Evolutionary conservation across 2,113 vertebrate genomes (phyloP), one percentile per base, ranked within the genome.

Genomic region (Phrynosoma blainvillii): DNA sequence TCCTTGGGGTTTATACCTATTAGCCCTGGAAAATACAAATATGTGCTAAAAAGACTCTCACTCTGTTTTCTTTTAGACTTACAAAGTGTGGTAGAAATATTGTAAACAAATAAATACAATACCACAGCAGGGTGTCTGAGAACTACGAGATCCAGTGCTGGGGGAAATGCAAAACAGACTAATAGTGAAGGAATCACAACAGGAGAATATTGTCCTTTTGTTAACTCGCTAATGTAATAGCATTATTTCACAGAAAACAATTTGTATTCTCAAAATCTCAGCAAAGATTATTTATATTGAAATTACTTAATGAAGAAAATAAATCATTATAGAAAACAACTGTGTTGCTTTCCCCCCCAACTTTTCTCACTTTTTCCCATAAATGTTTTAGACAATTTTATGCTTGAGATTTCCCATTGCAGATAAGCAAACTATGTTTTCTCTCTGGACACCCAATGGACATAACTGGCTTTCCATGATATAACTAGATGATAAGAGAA

Each of bases 91-190:
- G n/a, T 11, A 65, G 12, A 65, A 65, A 6, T 13, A 21, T 81
- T 40, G 59, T 62, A 59, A 62, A 71, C 30, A 71, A 27, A 7
- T 71, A 71, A 71, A 30, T 71, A 71, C 27, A 74, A 42, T 25
- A 0, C 75, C 21, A 25, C 18, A 47, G 40, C 21, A 42, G 20
- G 20, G 21, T 77, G 40, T 47, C 85, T 84, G 85, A 76, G 84
- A 88, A 68, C 27, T 70, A 82, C 6, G 52, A 78, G 76, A 81
- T 87, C 47, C 70, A 10, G 2, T 87, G 79, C 91, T 87, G 70
- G 85, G 91, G 86, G 18, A 71, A 92, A 54, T 10, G 84, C 54
- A 79, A 74, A 93, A 78, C 20, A 89, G 82, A 14, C 8, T 71
- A 71, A 0, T 0, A 56, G 23, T 4, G 21, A n/a, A 73, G 90